A percentile compares a stretch with the other conserved stretches of the same genome.
Evolutionary conservation across 2,797 vertebrate species (phyloP).

Genomic region (Sarcophilus harrisii): DNA sequence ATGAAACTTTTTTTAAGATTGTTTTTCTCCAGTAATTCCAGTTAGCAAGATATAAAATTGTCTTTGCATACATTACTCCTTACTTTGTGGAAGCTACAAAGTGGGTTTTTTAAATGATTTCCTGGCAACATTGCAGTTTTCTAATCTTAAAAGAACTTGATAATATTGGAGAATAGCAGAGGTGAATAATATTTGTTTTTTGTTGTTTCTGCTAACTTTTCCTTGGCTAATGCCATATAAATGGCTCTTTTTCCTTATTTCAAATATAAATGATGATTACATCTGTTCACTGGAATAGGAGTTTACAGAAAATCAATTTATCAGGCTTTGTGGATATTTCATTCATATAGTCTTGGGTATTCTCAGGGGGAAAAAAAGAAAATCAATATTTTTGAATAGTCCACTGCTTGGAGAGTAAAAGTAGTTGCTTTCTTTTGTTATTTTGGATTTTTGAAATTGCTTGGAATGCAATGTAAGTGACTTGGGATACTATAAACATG

Average conservation of each 20-base stretch:
- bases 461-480: not conserved
- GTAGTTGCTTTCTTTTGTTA: not conserved
- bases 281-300: conserved; percentile 60
- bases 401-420: not conserved
- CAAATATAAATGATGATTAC: conserved; percentile 69
- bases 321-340: conserved; percentile 53
- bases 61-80: not conserved
- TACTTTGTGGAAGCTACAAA: not conserved
- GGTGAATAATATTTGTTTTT: not conserved
- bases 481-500: not conserved
- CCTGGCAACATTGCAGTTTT: not conserved
- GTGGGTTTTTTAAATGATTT: not conserved
- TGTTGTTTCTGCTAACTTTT: not conserved
- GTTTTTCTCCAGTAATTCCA: not conserved
- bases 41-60: not conserved
- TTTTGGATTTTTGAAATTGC: not conserved
- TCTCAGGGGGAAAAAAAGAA: not conserved
- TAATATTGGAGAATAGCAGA: not conserved
- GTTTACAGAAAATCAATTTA: conserved; percentile 53
- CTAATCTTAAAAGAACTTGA: not conserved
- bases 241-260: conserved; percentile 33
- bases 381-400: not conserved
- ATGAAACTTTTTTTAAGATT: not conserved
- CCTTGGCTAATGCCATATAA: conserved; percentile 34
- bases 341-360: not conserved